Base-by-base conservation (phyloP, 92 coral and sea anemone species). In the Epizoanthus illoricatus region DNA sequence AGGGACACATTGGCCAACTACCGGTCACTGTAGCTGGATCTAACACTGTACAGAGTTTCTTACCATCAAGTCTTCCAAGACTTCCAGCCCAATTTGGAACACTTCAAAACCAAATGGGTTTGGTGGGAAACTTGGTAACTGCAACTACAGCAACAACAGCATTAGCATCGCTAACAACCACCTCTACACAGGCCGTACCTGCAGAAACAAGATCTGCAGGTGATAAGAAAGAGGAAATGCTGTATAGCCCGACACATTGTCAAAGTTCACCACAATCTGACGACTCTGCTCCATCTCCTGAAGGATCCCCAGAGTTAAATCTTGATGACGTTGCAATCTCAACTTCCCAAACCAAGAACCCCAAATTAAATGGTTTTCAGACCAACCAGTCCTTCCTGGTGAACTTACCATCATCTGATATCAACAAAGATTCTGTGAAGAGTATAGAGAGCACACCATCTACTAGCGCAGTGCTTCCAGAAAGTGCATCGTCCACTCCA, bases 261-360 rank as follows among this genome's bases (percentile, higher is more conserved):
- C 76, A 71, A 23, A 82, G 74, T 63, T 97, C 99, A 33, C 99
- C 99, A 24, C 89, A 91, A 60, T 97, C 99, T 19, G 98, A 88
- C 69, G 79, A 82, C 62, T 97, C 99, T 57, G 98, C 98, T 11
- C 99, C 99, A 11, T 97, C 99, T 19, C 99, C 99, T 4, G 90
- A 87, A 18, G 99, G 99, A 3, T 97, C 99, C 16, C 99, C 99
- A 0, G 99, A 97, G 80, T 82, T 97, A 45, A 90, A 90, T 59
- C 88, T 97, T 24, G 98, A 88, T 11, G 91, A 90, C 64, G 89
- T 91, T 24, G 92, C 90, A 19, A 92, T 89, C 57, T 84, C 98
- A 41, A 88, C 88, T n/a, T 86, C 90, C 43, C 89, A 94, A 63
- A 85, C 91, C n/a, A 81, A 88, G 33, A 86, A 92, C 36, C 90